Evolutionary conservation across 2,797 vertebrate genomes (phyloP), one percentile per base, ranked within the genome.

Genomic region (Rhinophrynus dorsalis): DNA sequence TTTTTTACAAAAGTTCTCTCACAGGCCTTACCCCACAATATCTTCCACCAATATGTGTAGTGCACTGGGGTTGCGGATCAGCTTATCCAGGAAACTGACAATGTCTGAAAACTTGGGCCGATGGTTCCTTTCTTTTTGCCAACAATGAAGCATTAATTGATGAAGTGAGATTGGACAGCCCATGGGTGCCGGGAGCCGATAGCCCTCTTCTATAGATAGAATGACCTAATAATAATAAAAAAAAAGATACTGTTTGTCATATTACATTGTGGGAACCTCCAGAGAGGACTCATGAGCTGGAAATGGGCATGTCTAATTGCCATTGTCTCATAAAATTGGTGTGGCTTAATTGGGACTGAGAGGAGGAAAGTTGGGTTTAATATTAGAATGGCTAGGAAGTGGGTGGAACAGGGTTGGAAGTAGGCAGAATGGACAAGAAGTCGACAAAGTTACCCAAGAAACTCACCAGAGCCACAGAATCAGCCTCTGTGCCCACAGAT

Each of bases 81-180:
- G 87, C 85, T 94, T 96, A 82, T 98, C 96, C 80, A 98, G 85
- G 85, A 95, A 98, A 83, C 83, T 89, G 79, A 98, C 96, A 6
- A 98, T 93, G 73, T 98, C 94, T 17, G 87, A 91, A 78, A 98
- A 98, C 81, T 96, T 98, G 29, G 96, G 96, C 71, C 96, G 92
- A 80, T 95, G 95, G 78, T 86, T 97, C 81, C 96, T 92, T 83
- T 95, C 96, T 82, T 97, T 98, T 84, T 98, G 95, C 96, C 96
- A 98, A 83, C 96, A 98, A 80, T 96, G 96, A 71, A 98, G 90
- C 96, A 98, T 98, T 44, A 98, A 87, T 1, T 98, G 96, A 78
- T 98, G 96, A 65, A 98, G 91, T 38, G 95, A 94, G 23, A 95
- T 91, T 1, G 96, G 94, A 77, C 96, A 98, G 75, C 96, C 96